A percentile compares a stretch with the other conserved stretches of the same genome.
Evolutionary conservation across 2,888 invertebrate species (phyloP).

Genomic region (Meganola albula): DNA sequence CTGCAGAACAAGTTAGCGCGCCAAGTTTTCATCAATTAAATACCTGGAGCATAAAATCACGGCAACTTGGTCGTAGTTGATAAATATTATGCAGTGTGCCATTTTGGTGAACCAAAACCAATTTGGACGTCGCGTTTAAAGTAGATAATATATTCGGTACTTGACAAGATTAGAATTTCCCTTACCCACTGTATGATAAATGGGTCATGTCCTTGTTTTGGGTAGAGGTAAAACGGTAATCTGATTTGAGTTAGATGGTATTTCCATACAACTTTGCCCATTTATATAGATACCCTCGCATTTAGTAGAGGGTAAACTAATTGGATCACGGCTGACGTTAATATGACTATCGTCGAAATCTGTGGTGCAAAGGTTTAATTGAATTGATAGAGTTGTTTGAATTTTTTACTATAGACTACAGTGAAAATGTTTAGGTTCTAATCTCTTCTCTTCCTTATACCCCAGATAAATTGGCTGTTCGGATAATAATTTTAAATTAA

Average conservation of each 20-base stretch:
- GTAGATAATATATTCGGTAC: conserved; percentile 8
- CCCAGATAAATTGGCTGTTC: no score
- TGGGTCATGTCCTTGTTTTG: conserved; percentile 22
- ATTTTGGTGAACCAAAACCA: conserved; percentile 3
- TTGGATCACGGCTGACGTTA: no score
- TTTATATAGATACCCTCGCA: conserved; percentile 12
- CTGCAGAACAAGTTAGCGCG: conserved; percentile 21
- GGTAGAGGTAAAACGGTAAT: conserved; percentile 18
- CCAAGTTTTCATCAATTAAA: conserved; percentile 22
- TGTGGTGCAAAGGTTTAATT: no score
- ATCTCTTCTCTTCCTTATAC: no score
- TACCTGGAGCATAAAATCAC: conserved; percentile 8
- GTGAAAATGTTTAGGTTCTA: no score
- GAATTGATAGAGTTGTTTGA: no score
- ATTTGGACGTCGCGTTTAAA: conserved; percentile 7
- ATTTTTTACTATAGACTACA: no score
- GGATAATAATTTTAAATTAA: no score
- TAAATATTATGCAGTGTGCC: conserved; percentile 6
- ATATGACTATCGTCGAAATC: no score
- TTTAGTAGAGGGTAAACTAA: background rate
- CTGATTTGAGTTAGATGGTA: conserved; percentile 20
- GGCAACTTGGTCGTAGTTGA: conserved; percentile 12
- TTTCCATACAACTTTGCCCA: conserved; percentile 24
- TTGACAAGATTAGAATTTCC: conserved; percentile 13
- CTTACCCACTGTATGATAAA: conserved; percentile 10